phyloP scores from a whole-genome alignment of 2,113 vertebrate species.

The Willisornis vidua region DNA sequence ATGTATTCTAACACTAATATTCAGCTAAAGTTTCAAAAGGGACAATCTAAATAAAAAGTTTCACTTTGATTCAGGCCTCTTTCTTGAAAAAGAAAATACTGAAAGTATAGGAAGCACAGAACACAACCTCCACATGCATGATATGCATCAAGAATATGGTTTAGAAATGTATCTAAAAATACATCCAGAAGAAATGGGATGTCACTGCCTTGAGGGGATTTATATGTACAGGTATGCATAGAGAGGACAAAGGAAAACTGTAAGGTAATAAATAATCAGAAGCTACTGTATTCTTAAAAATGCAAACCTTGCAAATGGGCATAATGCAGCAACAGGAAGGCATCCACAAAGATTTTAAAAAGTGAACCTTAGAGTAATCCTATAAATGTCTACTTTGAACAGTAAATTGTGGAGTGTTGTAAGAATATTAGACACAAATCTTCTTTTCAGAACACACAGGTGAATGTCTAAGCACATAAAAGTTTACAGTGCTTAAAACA shows the following conservation, averaged over 20 bases:
- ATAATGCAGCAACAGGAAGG: neutral
- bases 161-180: neutral
- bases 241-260: neutral
- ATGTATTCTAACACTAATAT: neutral
- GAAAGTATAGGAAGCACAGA: neutral
- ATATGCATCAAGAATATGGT: neutral
- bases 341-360: neutral
- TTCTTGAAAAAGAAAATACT: neutral
- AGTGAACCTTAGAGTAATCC: neutral
- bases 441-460: neutral
- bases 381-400: neutral
- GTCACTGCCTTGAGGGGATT: neutral
- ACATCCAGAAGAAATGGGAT: neutral
- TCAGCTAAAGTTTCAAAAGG: neutral
- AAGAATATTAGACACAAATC: neutral
- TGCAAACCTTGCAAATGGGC: neutral
- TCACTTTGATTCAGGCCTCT: neutral
- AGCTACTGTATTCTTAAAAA: neutral
- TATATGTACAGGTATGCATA: neutral
- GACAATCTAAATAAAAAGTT: neutral
- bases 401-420: neutral
- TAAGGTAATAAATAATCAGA: neutral
- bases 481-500: neutral
- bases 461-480: neutral
- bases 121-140: neutral